phyloP scores from a whole-genome alignment of 30 jellyfish, hydroid and myxozoan genomes.

The Nemopilema nomurai region DNA sequence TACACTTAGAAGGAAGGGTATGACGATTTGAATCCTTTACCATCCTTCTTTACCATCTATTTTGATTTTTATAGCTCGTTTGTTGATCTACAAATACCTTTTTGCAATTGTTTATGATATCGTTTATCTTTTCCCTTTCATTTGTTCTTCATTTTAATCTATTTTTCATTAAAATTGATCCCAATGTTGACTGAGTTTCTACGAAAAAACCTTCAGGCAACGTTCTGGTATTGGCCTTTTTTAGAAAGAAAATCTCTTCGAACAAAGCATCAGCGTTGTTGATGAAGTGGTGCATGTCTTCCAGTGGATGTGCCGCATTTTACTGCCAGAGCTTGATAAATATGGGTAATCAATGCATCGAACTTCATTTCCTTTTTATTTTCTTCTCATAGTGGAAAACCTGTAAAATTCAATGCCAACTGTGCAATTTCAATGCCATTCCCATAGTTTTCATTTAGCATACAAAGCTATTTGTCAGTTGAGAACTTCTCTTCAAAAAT shows the following conservation, averaged over 20 bases:
- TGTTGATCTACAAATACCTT: too few species aligned
- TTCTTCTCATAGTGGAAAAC: neutral
- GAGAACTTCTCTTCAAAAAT: too few species aligned
- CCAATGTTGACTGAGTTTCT: too few species aligned
- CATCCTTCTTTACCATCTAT: neutral
- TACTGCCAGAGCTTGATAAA: conserved; percentile 28
- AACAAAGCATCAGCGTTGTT: conserved; percentile 5
- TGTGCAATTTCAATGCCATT: neutral
- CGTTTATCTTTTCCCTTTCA: too few species aligned
- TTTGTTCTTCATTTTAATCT: too few species aligned
- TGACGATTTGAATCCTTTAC: neutral
- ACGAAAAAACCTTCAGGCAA: too few species aligned
- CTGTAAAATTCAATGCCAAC: too few species aligned
- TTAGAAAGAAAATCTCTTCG: conserved; percentile 30
- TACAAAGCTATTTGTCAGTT: too few species aligned
- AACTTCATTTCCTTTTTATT: neutral
- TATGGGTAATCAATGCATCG: conserved; percentile 15
- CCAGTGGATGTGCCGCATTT: conserved; percentile 24
- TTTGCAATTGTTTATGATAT: neutral
- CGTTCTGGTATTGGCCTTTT: too few species aligned
- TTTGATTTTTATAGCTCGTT: too few species aligned
- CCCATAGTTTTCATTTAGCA: neutral
- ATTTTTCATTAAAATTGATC: too few species aligned
- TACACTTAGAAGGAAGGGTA: conserved; percentile 48
- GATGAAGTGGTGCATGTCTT: conserved; percentile 10